Conservation (phyloP, 2,113 vertebrate species). For the Scalopus aquaticus region DNA sequence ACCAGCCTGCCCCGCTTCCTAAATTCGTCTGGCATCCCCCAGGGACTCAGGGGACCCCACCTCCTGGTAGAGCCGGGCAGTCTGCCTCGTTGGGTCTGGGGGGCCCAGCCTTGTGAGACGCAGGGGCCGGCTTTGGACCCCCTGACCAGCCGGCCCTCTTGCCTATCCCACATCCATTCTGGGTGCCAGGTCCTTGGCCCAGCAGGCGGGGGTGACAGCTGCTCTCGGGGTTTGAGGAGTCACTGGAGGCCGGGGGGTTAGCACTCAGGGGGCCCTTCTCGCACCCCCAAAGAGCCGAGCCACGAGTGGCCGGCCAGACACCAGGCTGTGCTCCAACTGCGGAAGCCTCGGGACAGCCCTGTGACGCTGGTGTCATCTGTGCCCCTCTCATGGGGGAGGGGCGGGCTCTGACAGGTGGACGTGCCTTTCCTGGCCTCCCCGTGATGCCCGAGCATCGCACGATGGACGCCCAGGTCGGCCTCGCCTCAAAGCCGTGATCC, state of each 20-base stretch:
- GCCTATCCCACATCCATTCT: not conserved
- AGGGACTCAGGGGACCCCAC: not conserved
- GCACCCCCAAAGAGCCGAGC: not conserved
- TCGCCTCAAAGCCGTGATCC: too few species aligned
- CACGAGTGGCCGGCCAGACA: not conserved
- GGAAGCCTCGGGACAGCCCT: too few species aligned
- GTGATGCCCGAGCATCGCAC: fast-evolving
- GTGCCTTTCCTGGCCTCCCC: not conserved
- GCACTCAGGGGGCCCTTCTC: not conserved
- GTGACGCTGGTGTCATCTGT: too few species aligned
- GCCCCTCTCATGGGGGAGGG: not conserved
- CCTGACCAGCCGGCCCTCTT: not conserved
- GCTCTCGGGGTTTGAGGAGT: too few species aligned
- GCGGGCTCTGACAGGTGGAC: not conserved
- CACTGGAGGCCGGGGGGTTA: not conserved
- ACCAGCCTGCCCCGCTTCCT: not conserved
- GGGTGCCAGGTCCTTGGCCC: fast-evolving
- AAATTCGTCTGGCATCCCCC: not conserved
- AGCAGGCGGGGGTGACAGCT: fast-evolving
- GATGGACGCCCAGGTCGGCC: not conserved
- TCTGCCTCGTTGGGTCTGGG: too few species aligned
- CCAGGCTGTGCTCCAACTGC: not conserved
- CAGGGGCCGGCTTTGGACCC: too few species aligned
- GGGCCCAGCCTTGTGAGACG: too few species aligned
- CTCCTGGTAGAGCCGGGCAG: too few species aligned